These are phyloP conservation scores for Botrylloides violaceus DNA, from an alignment of 23 tunicate genomes.

Conservation along the genomic window DNA sequence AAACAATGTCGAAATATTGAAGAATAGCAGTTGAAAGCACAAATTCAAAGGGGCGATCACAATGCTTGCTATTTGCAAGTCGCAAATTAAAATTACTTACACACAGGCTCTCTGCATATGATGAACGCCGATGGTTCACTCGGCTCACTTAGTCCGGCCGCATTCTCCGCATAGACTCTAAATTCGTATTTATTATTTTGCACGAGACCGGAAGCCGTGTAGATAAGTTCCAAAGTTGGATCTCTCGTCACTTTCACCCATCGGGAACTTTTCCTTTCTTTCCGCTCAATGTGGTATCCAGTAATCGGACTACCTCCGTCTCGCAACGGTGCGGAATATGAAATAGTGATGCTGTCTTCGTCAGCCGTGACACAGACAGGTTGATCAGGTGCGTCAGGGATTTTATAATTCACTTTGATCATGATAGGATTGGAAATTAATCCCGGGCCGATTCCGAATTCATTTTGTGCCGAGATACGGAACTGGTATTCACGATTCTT, in stretches of 20 bases:
- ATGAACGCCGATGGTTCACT: conserved; percentile 30
- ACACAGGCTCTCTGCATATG: conserved; percentile 29
- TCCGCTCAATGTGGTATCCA: conserved; percentile 37
- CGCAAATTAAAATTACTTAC: not conserved
- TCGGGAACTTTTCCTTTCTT: conserved; percentile 28
- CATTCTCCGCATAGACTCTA: conserved; percentile 49
- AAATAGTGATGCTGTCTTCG: conserved; percentile 32
- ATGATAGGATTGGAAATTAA: conserved; percentile 69
- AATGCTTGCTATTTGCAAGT: not conserved
- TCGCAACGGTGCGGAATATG: conserved; percentile 9
- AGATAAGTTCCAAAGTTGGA: conserved; percentile 19
- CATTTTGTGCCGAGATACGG: conserved; percentile 76
- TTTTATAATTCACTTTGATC: conserved; percentile 59
- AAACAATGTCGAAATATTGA: not conserved
- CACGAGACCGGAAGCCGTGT: not conserved
- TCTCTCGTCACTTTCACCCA: conserved; percentile 32
- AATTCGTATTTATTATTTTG: conserved; percentile 47
- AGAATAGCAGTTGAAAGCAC: not conserved
- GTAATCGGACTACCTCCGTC: conserved; percentile 40
- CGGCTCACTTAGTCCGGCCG: conserved; percentile 34
- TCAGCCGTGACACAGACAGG: conserved; percentile 30
- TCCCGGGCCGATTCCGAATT: conserved; percentile 65
- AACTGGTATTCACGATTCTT: conserved; percentile 94
- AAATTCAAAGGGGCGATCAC: not conserved
- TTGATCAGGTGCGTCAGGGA: conserved; percentile 69